Evolutionary conservation across 2,113 vertebrate genomes (phyloP).

Genomic region (Polypterus bichir): DNA sequence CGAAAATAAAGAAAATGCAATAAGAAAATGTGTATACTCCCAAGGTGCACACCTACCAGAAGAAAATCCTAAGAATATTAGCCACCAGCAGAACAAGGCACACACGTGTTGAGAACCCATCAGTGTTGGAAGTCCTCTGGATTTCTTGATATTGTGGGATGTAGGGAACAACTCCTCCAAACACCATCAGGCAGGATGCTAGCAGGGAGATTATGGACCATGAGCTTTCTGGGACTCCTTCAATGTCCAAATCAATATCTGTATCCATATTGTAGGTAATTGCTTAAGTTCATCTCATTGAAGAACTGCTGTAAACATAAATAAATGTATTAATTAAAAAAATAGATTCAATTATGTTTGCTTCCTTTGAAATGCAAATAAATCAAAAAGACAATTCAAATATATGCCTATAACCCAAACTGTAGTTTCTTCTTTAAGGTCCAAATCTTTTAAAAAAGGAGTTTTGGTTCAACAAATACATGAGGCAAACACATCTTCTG

Average conservation of each 20-base stretch:
- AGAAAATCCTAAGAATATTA: conserved; percentile 65
- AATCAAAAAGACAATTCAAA: no score
- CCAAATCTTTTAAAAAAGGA: no score
- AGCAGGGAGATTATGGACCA: conserved; percentile 48
- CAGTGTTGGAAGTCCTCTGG: conserved; percentile 42
- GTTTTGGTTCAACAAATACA: no score
- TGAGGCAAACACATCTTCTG: no score
- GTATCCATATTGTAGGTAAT: background rate
- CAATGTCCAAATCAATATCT: conserved; percentile 23
- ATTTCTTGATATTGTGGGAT: conserved; percentile 65
- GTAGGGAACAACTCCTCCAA: conserved; percentile 55
- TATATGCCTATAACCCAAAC: no score
- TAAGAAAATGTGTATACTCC: conserved; percentile 14
- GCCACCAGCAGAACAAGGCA: conserved; percentile 62
- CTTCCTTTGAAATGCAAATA: no score
- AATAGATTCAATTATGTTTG: no score
- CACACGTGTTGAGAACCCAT: conserved; percentile 63
- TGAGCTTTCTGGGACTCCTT: conserved; percentile 21
- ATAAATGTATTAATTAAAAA: no score
- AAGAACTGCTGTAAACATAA: no score
- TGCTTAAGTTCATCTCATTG: no score
- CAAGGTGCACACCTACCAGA: conserved; percentile 46
- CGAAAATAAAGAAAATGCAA: background rate
- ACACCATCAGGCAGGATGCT: conserved; percentile 54
- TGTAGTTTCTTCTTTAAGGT: no score